These are phyloP conservation scores for Oostethus manadensis DNA, from an alignment of 2,113 vertebrate species.

Conservation along the genomic window DNA sequence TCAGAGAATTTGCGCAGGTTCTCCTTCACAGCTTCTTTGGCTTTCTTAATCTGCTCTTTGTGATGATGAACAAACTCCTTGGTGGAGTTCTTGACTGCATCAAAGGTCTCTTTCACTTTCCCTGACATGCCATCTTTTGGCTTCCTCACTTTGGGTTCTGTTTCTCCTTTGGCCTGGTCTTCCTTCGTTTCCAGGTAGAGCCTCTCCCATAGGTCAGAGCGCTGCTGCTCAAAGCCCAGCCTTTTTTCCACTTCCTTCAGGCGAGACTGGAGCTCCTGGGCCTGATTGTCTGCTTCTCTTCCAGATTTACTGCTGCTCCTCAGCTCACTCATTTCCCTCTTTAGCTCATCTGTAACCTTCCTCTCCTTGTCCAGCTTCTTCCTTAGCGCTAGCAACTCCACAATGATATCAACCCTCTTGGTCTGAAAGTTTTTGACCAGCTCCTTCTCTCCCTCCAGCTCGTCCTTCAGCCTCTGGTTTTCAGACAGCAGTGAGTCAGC, in stretches of 20 bases:
- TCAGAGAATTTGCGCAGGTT: conserved; percentile 95
- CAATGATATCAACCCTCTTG: conserved; percentile 77
- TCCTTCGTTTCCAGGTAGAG: conserved; percentile 89
- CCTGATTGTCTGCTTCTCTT: conserved; percentile 55
- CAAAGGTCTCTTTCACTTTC: conserved; percentile 90
- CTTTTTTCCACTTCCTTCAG: conserved; percentile 83
- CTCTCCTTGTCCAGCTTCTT: conserved; percentile 81
- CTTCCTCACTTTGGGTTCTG: conserved; percentile 69
- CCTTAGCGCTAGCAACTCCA: conserved; percentile 78
- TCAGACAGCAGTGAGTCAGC: conserved; percentile 74
- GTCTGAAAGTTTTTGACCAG: conserved; percentile 68
- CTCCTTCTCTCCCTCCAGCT: conserved; percentile 82
- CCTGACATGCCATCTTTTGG: conserved; percentile 79
- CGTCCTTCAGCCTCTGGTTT: conserved; percentile 81
- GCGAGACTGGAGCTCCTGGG: conserved; percentile 69
- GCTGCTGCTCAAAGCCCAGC: conserved; percentile 89
- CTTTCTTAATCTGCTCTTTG: conserved; percentile 97
- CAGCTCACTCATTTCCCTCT: conserved; percentile 68
- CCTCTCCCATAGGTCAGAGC: conserved; percentile 93
- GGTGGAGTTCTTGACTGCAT: conserved; percentile 95
- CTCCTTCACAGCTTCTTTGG: conserved; percentile 94
- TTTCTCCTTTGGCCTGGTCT: conserved; percentile 72
- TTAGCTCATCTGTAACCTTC: conserved; percentile 71
- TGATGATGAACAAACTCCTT: conserved; percentile 96
- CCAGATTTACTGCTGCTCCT: conserved; percentile 43